A percentile compares a stretch with the other conserved stretches of the same genome.
These are phyloP conservation scores for Origma solitaria DNA, from an alignment of 2,113 vertebrate species.

Conservation along the genomic window DNA sequence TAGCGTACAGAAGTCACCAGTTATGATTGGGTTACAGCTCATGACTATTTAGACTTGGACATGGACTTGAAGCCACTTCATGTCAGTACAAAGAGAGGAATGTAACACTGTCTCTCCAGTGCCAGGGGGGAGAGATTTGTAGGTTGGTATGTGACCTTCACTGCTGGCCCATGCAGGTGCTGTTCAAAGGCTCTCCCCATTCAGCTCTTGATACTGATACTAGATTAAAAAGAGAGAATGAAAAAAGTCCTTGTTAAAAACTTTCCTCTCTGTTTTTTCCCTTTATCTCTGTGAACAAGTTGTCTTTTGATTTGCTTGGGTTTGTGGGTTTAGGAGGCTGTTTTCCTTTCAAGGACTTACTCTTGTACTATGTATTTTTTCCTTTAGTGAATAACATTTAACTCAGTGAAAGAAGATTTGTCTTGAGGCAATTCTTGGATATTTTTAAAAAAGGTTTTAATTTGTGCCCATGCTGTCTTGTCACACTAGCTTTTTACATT, in stretches of 20 bases:
- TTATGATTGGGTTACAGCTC: constrained; percentile 61
- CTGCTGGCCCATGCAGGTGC: constrained; percentile 64
- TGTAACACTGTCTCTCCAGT: constrained; percentile 62
- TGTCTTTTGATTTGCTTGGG: constrained; percentile 74
- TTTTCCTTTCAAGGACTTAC: constrained; percentile 68
- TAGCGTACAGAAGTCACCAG: neutral
- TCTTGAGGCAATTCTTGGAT: neutral
- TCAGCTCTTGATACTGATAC: constrained; percentile 62
- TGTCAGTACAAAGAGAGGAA: constrained; percentile 68
- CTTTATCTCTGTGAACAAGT: constrained; percentile 68
- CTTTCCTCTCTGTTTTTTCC: constrained; percentile 46
- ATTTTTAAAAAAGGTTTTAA: neutral
- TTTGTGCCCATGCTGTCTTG: neutral
- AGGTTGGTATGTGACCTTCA: constrained; percentile 70
- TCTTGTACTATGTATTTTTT: constrained; percentile 67
- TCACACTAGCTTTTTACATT: neutral
- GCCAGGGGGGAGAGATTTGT: constrained; percentile 48
- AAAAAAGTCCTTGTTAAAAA: constrained; percentile 61
- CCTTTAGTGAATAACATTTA: neutral
- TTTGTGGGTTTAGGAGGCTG: constrained; percentile 62
- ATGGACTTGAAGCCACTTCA: constrained; percentile 59
- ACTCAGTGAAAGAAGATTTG: constrained; percentile 26
- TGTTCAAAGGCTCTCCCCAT: constrained; percentile 57
- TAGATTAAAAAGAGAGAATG: constrained; percentile 60
- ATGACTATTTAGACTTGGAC: constrained; percentile 60